A percentile compares a stretch with the other conserved stretches of the same genome.
Evolutionary conservation across 2,113 vertebrate genomes (phyloP).

Genomic region (Azemiops feae): DNA sequence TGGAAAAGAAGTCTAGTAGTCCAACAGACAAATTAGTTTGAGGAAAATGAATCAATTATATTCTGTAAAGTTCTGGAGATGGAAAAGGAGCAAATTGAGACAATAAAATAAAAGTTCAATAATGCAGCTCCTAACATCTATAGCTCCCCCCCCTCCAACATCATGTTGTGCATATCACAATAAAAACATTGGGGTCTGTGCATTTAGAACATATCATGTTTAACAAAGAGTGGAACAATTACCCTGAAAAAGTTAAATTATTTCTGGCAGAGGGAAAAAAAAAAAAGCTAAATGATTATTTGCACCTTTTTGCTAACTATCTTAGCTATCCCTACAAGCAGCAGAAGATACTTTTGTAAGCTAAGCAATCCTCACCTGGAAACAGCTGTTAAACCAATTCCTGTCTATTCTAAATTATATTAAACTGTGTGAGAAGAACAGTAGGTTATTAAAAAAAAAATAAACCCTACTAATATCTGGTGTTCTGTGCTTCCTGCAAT

Average conservation of each 20-base stretch:
- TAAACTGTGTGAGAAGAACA: constrained; percentile 52
- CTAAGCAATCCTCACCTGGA: constrained; percentile 28
- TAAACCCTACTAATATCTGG: constrained; percentile 33
- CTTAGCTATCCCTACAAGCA: not conserved
- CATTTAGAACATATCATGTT: not conserved
- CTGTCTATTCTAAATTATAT: constrained; percentile 38
- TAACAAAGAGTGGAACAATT: not conserved
- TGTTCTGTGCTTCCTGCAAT: constrained; percentile 32
- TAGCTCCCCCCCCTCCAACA: accelerated
- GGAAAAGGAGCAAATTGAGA: not conserved
- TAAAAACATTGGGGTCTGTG: not conserved
- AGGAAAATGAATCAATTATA: not conserved
- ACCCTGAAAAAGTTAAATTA: not conserved
- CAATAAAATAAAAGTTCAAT: not conserved
- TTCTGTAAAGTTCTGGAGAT: not conserved
- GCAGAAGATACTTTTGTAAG: not conserved
- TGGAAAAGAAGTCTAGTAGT: not conserved
- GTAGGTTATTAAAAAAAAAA: constrained; percentile 47
- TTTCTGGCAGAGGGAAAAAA: not conserved
- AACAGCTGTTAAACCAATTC: constrained; percentile 45
- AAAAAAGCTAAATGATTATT: not conserved
- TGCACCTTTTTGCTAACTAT: not conserved
- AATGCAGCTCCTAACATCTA: not conserved
- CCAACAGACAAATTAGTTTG: not conserved
- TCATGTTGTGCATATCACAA: not conserved